phyloP scores from a whole-genome alignment of 2,113 vertebrate species.

The Thomomys bottae region DNA sequence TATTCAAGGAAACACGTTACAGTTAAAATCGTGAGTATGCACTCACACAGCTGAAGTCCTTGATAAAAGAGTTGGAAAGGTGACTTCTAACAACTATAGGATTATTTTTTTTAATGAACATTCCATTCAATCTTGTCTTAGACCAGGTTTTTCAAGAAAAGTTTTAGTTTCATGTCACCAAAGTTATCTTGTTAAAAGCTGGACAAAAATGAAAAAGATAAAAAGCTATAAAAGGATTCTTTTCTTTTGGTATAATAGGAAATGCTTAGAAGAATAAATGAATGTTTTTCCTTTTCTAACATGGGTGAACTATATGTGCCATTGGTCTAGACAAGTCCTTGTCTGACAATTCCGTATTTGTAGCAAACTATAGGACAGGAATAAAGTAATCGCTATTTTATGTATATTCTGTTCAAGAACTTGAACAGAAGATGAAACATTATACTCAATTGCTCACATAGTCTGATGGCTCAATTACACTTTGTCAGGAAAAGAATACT shows the following conservation, averaged over 20 bases:
- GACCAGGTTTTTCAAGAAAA: conserved; percentile 37
- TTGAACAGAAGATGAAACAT: neutral
- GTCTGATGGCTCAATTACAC: neutral
- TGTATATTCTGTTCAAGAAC: neutral
- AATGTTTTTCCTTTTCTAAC: neutral
- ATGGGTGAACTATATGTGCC: neutral
- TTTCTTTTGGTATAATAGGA: conserved; percentile 10
- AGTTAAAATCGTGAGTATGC: neutral
- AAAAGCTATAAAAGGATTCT: neutral
- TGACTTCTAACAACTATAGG: conserved; percentile 35
- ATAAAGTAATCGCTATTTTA: neutral
- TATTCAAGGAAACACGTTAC: neutral
- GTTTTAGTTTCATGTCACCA: neutral
- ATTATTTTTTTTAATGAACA: neutral
- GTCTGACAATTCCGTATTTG: neutral
- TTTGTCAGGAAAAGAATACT: neutral
- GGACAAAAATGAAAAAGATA: neutral
- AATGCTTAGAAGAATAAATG: neutral
- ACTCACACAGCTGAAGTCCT: neutral
- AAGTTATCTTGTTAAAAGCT: conserved; percentile 52
- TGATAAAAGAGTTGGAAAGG: neutral
- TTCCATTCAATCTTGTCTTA: conserved; percentile 13
- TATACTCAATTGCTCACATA: neutral
- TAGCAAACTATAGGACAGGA: neutral
- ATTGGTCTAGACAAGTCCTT: neutral